These are phyloP conservation scores for Nephotettix cincticeps DNA, from an alignment of 1,140 invertebrate genomes.

Conservation along the genomic window DNA sequence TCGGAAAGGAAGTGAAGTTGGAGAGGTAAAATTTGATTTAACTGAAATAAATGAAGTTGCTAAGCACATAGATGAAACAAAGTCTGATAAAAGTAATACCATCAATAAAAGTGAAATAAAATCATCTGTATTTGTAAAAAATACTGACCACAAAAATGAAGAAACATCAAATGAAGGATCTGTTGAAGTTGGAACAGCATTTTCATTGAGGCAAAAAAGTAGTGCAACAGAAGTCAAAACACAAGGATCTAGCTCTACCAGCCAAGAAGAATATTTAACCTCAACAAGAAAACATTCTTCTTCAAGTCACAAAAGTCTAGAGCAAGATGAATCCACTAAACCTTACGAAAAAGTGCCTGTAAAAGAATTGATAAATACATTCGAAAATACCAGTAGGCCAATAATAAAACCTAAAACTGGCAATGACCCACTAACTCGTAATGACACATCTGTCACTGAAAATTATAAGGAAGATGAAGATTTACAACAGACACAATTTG, in stretches of 20 bases:
- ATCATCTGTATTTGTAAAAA: too few species aligned
- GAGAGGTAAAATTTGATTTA: too few species aligned
- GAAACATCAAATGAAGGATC: too few species aligned
- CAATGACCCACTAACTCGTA: slow-evolving; percentile 44
- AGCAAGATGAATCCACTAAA: slow-evolving; percentile 39
- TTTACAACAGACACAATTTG: slow-evolving; percentile 1
- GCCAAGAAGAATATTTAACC: background rate
- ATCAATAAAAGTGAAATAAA: too few species aligned
- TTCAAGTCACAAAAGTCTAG: slow-evolving; percentile 1
- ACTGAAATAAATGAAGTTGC: background rate
- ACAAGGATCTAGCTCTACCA: background rate
- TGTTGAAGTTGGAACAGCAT: too few species aligned
- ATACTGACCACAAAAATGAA: too few species aligned
- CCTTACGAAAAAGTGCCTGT: slow-evolving; percentile 61
- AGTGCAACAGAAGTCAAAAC: too few species aligned
- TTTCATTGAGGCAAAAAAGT: too few species aligned
- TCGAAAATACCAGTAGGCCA: slow-evolving; percentile 59
- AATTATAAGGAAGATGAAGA: slow-evolving; percentile 7
- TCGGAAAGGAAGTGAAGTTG: too few species aligned
- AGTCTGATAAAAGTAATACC: background rate
- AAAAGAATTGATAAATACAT: slow-evolving; percentile 61
- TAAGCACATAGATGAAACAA: background rate
- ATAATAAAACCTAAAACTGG: slow-evolving; percentile 57
- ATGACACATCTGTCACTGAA: background rate
- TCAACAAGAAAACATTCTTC: slow-evolving; percentile 2